Percentiles rank a stretch among this genome's conserved stretches.
phyloP scores from a whole-genome alignment of 2,113 vertebrate species.

The Equus przewalskii region DNA sequence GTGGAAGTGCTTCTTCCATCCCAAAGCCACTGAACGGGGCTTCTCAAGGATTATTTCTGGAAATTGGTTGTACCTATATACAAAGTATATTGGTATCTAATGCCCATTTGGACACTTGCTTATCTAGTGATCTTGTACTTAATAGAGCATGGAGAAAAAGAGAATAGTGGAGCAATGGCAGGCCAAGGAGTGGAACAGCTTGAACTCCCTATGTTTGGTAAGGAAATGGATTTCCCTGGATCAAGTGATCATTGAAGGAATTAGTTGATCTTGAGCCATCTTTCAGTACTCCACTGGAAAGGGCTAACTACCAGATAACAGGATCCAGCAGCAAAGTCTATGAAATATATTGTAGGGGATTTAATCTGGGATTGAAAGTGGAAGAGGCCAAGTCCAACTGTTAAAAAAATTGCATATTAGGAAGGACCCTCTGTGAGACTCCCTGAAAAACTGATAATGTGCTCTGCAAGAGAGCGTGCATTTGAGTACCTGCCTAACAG shows the following conservation, averaged over 20 bases:
- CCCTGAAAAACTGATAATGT: not conserved
- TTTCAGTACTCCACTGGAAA: not conserved
- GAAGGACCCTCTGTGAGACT: not conserved
- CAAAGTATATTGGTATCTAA: not conserved
- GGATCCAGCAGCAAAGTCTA: not conserved
- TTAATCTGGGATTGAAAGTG: not conserved
- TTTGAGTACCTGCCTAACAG: not conserved
- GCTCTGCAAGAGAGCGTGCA: not conserved
- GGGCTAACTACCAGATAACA: not conserved
- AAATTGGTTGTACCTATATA: not conserved
- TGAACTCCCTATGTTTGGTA: not conserved
- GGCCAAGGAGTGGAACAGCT: not conserved
- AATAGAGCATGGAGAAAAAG: not conserved
- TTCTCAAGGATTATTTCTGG: not conserved
- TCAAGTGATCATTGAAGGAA: not conserved
- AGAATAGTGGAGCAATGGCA: not conserved
- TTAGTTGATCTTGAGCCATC: not conserved
- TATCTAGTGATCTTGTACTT: not conserved
- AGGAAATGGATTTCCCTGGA: not conserved
- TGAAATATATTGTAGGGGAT: not conserved
- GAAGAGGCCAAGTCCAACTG: not conserved
- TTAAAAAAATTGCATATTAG: not conserved
- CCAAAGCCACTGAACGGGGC: not conserved
- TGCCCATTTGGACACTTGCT: not conserved
- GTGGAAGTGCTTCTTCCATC: not conserved